phyloP scores from a whole-genome alignment of 2,113 vertebrate species.

The Hippocampus abdominalis region DNA sequence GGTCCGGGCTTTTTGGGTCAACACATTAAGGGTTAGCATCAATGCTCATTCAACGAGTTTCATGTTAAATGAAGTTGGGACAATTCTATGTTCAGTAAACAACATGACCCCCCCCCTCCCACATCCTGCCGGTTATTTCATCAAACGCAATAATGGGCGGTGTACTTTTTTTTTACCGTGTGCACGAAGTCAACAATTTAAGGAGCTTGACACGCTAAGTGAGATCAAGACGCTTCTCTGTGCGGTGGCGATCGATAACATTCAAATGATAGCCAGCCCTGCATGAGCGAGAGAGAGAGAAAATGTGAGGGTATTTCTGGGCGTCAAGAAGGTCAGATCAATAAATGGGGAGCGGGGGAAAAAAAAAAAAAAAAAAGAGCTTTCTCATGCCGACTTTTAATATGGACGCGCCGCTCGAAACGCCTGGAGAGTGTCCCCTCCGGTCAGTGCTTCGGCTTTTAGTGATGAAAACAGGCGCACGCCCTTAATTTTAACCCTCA shows the following conservation, averaged over 20 bases:
- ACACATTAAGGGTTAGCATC: too few relatives aligned
- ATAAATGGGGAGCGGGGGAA: conserved; percentile 42
- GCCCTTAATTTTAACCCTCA: conserved; percentile 14
- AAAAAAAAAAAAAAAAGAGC: conserved; percentile 46
- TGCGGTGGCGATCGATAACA: neutral
- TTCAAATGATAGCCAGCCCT: conserved; percentile 7
- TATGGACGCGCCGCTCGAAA: conserved; percentile 46
- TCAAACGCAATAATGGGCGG: neutral
- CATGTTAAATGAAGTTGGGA: too few relatives aligned
- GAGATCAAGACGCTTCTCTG: neutral
- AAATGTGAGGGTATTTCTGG: conserved; percentile 47
- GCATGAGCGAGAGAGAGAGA: conserved; percentile 7
- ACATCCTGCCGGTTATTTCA: neutral
- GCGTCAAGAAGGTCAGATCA: conserved; percentile 67
- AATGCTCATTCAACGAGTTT: too few relatives aligned
- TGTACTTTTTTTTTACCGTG: neutral
- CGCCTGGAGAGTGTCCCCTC: conserved; percentile 18
- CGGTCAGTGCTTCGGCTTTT: conserved; percentile 25
- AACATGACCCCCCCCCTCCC: too few relatives aligned
- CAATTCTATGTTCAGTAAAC: too few relatives aligned
- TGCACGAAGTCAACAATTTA: neutral
- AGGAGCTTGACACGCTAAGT: neutral
- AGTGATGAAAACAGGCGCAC: conserved; percentile 20
- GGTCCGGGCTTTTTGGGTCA: too few relatives aligned
- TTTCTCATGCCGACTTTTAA: conserved; percentile 48